Conservation (phyloP, 2,797 vertebrate species). For the Cryptoblepharus egeriae region DNA sequence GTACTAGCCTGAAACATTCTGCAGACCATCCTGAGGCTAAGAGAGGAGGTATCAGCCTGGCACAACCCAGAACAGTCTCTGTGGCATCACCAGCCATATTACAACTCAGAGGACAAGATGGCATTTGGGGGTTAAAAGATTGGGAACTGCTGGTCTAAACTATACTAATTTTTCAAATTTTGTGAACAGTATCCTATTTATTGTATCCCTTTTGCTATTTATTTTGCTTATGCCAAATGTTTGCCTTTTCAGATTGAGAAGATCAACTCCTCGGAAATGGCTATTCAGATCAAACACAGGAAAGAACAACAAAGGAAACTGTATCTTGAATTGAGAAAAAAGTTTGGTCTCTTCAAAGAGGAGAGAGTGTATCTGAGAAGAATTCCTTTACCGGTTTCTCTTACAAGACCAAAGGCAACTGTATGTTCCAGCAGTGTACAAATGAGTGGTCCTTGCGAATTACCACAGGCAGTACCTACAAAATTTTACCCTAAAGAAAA, state of each 20-base stretch:
- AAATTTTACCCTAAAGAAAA: conserved; percentile 59
- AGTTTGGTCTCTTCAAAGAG: conserved; percentile 76
- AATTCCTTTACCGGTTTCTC: conserved; percentile 57
- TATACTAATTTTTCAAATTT: too few relatives aligned
- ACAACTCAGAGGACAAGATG: too few relatives aligned
- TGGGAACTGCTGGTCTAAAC: too few relatives aligned
- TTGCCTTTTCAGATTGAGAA: conserved; percentile 75
- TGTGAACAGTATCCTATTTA: too few relatives aligned
- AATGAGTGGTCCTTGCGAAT: conserved; percentile 44
- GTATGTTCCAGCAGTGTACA: conserved; percentile 51
- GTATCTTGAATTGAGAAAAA: conserved; percentile 72
- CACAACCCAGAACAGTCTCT: too few relatives aligned
- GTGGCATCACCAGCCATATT: too few relatives aligned
- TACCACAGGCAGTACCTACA: conserved; percentile 20
- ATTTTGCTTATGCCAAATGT: conserved; percentile 56
- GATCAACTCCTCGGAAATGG: conserved; percentile 56
- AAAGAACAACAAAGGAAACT: conserved; percentile 59
- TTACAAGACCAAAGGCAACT: conserved; percentile 40
- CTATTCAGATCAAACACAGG: conserved; percentile 46
- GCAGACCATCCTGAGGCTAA: too few relatives aligned
- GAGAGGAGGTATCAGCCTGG: too few relatives aligned
- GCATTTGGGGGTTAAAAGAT: too few relatives aligned
- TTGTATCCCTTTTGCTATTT: conserved; percentile 34
- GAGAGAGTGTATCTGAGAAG: conserved; percentile 75
- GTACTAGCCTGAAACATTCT: background rate